These are phyloP conservation scores for Cisticola juncidis DNA, from an alignment of 2,113 vertebrate species.

Conservation along the genomic window DNA sequence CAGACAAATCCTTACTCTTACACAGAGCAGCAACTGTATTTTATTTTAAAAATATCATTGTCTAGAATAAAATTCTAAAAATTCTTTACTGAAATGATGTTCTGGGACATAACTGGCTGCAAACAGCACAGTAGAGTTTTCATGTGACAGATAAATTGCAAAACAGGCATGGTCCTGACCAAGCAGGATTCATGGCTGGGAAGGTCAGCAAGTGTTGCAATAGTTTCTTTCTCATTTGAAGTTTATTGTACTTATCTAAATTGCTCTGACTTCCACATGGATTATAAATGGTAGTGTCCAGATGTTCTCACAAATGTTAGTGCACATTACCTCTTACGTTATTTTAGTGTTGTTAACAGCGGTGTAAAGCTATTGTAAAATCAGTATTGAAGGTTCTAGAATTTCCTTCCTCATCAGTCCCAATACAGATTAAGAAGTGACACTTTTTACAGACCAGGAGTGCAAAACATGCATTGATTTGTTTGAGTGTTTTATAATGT, in stretches of 20 bases:
- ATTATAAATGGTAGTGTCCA: background rate
- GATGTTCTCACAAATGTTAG: background rate
- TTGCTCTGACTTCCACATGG: background rate
- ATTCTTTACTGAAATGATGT: background rate
- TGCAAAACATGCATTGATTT: background rate
- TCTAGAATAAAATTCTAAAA: background rate
- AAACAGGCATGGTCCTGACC: background rate
- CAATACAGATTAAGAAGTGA: background rate
- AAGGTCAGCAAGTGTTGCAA: background rate
- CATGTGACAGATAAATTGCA: background rate
- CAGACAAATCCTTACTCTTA: background rate
- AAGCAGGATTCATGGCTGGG: background rate
- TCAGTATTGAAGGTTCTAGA: background rate
- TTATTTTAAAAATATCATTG: background rate
- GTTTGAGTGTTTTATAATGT: background rate
- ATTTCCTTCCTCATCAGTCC: background rate
- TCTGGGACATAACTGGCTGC: background rate
- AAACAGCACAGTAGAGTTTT: background rate
- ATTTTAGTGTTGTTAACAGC: background rate
- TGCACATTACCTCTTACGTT: background rate
- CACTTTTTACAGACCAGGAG: background rate
- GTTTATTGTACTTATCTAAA: background rate
- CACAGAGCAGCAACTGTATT: background rate
- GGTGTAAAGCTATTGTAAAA: background rate
- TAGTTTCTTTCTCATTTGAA: background rate